These are phyloP conservation scores for Apis florea DNA, from an alignment of 1,140 invertebrate genomes.

Conservation along the genomic window DNA sequence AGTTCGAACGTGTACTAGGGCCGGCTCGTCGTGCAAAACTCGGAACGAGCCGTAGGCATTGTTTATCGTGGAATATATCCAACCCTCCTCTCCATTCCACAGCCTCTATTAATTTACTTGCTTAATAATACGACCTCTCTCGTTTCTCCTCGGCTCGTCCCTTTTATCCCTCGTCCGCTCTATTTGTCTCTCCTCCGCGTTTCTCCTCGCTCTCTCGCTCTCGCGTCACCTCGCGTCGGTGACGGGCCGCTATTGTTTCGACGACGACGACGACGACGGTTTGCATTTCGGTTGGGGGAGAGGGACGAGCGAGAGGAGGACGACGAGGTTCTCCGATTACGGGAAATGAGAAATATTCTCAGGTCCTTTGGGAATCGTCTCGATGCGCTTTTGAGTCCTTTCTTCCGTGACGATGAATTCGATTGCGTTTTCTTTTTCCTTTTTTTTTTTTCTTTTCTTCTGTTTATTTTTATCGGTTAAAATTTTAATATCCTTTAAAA, in stretches of 20 bases:
- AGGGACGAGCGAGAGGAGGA: conserved; percentile 45
- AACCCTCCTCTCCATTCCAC: conserved; percentile 58
- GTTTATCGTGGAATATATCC: conserved; percentile 72
- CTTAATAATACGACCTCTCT: conserved; percentile 75
- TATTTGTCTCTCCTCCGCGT: background rate
- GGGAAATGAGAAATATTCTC: conserved; percentile 62
- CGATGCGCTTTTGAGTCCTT: background rate
- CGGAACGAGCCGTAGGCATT: conserved; percentile 62
- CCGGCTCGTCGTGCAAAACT: conserved; percentile 32
- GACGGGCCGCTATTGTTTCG: conserved; percentile 54
- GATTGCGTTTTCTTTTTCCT: background rate
- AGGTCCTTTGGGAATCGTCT: conserved; percentile 31
- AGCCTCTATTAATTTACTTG: conserved; percentile 79
- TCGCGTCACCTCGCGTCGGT: conserved; percentile 52
- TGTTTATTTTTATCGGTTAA: background rate
- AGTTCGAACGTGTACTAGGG: conserved; percentile 1
- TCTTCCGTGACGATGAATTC: conserved; percentile 43
- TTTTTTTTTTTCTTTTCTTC: no score
- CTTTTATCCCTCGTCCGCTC: conserved; percentile 21
- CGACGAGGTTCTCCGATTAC: conserved; percentile 46
- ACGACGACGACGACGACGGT: background rate
- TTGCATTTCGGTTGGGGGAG: background rate
- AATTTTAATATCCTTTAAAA: no score
- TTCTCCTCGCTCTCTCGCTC: background rate
- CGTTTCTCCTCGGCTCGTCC: conserved; percentile 30